phyloP scores from a whole-genome alignment of 2,888 invertebrate genomes.

The Saturnia japonica region DNA sequence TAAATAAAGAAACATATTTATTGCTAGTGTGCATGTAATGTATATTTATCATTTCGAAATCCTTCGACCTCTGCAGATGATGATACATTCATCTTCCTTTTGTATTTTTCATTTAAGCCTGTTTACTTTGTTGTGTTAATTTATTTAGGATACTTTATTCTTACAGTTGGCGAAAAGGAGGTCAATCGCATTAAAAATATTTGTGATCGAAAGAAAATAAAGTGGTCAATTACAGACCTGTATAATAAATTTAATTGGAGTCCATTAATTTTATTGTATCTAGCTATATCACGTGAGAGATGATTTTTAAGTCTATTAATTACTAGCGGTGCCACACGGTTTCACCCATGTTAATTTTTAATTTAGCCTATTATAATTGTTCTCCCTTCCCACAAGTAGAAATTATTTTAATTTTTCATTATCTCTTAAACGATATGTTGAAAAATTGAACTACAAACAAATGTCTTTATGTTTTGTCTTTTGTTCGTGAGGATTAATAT shows the following conservation, averaged over 20 bases:
- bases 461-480: too few species aligned
- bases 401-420: neutral
- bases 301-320: neutral
- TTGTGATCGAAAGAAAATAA: neutral
- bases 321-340: too few species aligned
- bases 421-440: too few species aligned
- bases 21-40: too few species aligned
- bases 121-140: neutral
- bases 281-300: neutral
- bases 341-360: too few species aligned
- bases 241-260: neutral
- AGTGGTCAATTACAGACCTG: neutral
- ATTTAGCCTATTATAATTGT: too few species aligned
- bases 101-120: neutral
- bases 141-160: neutral
- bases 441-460: too few species aligned
- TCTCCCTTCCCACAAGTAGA: too few species aligned
- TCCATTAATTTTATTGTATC: neutral
- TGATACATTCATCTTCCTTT: too few species aligned
- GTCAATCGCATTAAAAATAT: slow-evolving; percentile 5
- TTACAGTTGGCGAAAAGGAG: neutral
- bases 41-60: neutral
- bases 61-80: neutral
- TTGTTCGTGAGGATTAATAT: too few species aligned
- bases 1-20: too few species aligned